A percentile compares a stretch with the other conserved stretches of the same genome.
Conservation (phyloP, 2,888 invertebrate species). For the Ellobium chinense region DNA sequence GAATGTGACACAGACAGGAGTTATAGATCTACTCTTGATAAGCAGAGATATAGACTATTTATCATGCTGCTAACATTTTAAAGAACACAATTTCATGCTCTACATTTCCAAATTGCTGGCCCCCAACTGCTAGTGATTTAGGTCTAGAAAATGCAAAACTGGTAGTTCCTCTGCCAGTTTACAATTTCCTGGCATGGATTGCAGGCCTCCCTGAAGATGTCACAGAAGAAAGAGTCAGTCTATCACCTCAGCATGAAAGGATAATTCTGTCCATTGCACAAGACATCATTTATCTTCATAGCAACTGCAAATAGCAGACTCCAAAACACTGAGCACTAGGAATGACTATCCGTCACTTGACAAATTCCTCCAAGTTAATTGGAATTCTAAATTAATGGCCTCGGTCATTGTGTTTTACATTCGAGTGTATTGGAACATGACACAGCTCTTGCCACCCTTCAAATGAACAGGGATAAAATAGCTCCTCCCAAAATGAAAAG, state of each 20-base stretch:
- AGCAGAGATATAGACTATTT: neutral
- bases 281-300: neutral
- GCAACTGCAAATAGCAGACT: neutral
- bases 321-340: neutral
- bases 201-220: neutral
- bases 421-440: conserved; percentile 23
- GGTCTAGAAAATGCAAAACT: neutral
- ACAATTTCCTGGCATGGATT: neutral
- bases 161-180: neutral
- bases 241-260: neutral
- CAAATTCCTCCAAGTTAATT: neutral
- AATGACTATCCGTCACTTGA: neutral
- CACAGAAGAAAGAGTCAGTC: neutral
- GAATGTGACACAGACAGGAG: neutral
- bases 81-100: neutral
- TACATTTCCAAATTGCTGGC: neutral
- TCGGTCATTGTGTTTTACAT: conserved; percentile 28
- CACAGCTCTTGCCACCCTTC: conserved; percentile 7
- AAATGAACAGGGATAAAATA: neutral
- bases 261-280: neutral
- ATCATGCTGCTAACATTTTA: neutral
- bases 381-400: conserved; percentile 2
- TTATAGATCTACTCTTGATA: neutral
- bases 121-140: neutral
- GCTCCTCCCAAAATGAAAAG: neutral